Percentiles rank a stretch among this genome's conserved stretches.
Conservation (phyloP, 2,888 invertebrate genomes). For the Nephrotoma flavescens region DNA sequence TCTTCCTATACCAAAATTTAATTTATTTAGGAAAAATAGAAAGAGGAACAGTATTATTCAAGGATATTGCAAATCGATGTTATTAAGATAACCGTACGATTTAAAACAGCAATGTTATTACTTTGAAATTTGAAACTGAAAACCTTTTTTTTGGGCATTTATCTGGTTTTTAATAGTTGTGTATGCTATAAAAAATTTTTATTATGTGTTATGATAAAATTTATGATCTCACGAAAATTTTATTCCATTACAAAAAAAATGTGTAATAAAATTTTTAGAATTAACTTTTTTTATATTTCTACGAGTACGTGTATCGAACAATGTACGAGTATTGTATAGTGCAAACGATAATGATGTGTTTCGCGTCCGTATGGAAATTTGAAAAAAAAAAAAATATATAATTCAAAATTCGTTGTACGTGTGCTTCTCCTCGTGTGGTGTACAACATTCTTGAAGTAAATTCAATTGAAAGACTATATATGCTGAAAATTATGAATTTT, state of each 20-base stretch:
- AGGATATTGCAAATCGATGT: background rate
- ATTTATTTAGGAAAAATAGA: no score
- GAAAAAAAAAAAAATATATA: no score
- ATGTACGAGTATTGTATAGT: background rate
- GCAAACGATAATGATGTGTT: background rate
- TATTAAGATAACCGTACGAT: background rate
- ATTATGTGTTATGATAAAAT: background rate
- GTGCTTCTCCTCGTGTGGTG: background rate
- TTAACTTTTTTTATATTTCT: background rate
- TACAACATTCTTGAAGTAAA: background rate
- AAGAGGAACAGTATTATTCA: background rate
- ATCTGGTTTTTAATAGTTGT: background rate
- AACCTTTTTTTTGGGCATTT: background rate
- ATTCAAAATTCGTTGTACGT: background rate
- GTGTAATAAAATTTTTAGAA: background rate
- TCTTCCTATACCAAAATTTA: background rate
- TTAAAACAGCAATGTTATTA: background rate
- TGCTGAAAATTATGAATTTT: no score
- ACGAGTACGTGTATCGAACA: background rate
- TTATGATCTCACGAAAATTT: background rate
- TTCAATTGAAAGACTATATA: no score
- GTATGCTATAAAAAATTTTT: background rate
- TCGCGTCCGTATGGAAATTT: background rate
- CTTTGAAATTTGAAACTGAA: background rate
- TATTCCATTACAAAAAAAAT: background rate